Evolutionary conservation across 1,140 invertebrate species (phyloP).

Genomic region (Drosophila ananassae): DNA sequence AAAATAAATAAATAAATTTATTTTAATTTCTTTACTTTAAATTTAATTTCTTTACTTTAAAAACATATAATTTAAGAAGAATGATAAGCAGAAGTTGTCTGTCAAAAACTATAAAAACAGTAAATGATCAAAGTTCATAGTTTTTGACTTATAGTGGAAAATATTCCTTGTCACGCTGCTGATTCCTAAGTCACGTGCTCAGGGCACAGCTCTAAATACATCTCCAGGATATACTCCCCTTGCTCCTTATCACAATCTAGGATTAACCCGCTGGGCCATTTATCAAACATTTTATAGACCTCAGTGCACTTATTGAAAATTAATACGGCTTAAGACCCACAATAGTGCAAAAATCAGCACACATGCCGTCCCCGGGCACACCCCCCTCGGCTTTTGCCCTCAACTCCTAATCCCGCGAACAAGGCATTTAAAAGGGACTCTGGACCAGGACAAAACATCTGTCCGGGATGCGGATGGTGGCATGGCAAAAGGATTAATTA

Average conservation of each 20-base stretch:
- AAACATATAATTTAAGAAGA: not conserved
- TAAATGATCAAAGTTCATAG: not conserved
- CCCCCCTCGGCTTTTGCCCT: constrained; percentile 25
- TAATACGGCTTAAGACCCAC: constrained; percentile 75
- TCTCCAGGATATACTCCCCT: not conserved
- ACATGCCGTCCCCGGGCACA: constrained; percentile 42
- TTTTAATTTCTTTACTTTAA: not conserved
- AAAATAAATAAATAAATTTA: not conserved
- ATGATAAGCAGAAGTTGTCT: not conserved
- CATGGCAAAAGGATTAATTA: constrained; percentile 70
- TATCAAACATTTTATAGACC: constrained; percentile 74
- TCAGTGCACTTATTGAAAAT: constrained; percentile 77
- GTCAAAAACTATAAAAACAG: not conserved
- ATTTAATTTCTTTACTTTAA: not conserved
- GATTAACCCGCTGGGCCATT: constrained; percentile 61
- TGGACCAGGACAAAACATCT: constrained; percentile 63
- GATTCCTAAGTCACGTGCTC: constrained; percentile 50
- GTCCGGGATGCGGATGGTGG: constrained; percentile 23
- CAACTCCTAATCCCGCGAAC: constrained; percentile 68
- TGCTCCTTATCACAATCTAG: constrained; percentile 3
- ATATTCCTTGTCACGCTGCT: constrained; percentile 42
- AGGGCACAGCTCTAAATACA: not conserved
- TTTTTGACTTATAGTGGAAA: too few species aligned
- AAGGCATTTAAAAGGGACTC: constrained; percentile 53
- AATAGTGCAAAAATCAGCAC: constrained; percentile 76